A percentile compares a stretch with the other conserved stretches of the same genome.
Evolutionary conservation across 2,797 vertebrate genomes (phyloP).

Genomic region (Oreortyx pictus): DNA sequence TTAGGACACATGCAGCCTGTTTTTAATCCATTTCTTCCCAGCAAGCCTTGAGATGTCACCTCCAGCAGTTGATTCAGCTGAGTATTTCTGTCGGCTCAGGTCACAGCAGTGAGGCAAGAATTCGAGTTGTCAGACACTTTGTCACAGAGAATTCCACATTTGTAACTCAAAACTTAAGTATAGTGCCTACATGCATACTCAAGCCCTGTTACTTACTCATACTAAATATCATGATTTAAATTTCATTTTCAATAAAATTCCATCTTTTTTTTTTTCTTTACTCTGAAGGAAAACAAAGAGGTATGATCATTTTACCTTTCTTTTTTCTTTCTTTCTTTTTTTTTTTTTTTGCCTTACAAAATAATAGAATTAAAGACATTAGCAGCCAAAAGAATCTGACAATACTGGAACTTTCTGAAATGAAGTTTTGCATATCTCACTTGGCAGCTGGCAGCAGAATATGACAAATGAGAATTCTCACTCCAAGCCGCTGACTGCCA

Average conservation of each 20-base stretch:
- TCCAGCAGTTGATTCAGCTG: background rate
- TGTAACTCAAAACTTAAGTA: background rate
- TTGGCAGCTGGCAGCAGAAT: constrained; percentile 59
- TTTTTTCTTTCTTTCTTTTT: background rate
- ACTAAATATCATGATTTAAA: background rate
- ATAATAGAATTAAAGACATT: constrained; percentile 21
- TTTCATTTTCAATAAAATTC: background rate
- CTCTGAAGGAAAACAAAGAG: background rate
- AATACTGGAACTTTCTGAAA: constrained; percentile 56
- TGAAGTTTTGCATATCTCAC: constrained; percentile 53
- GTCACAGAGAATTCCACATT: background rate
- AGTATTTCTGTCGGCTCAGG: background rate
- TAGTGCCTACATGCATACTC: background rate
- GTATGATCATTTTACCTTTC: constrained; percentile 19
- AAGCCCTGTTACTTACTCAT: background rate
- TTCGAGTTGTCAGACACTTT: background rate
- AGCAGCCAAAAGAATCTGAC: constrained; percentile 45
- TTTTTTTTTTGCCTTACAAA: background rate
- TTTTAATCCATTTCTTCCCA: background rate
- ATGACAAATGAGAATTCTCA: constrained; percentile 67
- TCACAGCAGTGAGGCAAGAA: accelerated
- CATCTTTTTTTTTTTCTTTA: background rate
- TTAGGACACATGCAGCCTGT: background rate
- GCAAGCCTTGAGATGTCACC: background rate
- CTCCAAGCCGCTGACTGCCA: constrained; percentile 65